Evolutionary conservation across 2,888 invertebrate species (phyloP), one percentile per base, ranked within the genome.

Genomic region (Quadriops clusia): DNA sequence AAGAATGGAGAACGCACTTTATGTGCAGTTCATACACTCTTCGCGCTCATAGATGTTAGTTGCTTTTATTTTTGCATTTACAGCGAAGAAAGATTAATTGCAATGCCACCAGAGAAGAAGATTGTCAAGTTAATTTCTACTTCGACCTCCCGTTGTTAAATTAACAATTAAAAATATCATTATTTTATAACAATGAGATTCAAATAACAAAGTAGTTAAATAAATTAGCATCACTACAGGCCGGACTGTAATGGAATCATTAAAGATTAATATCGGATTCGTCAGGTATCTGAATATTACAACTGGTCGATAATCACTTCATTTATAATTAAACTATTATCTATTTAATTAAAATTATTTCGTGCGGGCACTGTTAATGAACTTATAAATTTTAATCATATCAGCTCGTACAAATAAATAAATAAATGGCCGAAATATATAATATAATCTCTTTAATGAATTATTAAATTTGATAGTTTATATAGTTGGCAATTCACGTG

Each of bases 231-330:
- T 46, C 45, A n/a, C 22, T 26, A 23, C 47, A 43, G 49, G 49
- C 42, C 45, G 44, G 45, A 45, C 49, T 42, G 47, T 56, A 54
- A 56, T 54, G 49, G 53, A 51, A 46, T 47, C 49, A 51, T 56
- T 54, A 56, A 54, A 53, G 54, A 53, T 53, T 50, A 35, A 49
- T 41, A 46, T 43, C 44, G 40, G 41, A 44, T 43, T 44, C 44
- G 44, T 47, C 44, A 43, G 42, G 43, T 34, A 34, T 33, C 34
- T 41, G 34, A 38, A 41, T 38, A 41, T 41, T 41, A 31, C 35
- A 41, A 36, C 32, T 27, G 30, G 28, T 23, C 40, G 37, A 37
- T 39, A 40, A 40, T 38, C 40, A 39, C 36, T 30, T 26, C 28
- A 33, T 40, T 33, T 32, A 40, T 40, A 40, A 42, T 42, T 42